Conservation (phyloP, 2,113 vertebrate genomes). For the Lota lota region DNA sequence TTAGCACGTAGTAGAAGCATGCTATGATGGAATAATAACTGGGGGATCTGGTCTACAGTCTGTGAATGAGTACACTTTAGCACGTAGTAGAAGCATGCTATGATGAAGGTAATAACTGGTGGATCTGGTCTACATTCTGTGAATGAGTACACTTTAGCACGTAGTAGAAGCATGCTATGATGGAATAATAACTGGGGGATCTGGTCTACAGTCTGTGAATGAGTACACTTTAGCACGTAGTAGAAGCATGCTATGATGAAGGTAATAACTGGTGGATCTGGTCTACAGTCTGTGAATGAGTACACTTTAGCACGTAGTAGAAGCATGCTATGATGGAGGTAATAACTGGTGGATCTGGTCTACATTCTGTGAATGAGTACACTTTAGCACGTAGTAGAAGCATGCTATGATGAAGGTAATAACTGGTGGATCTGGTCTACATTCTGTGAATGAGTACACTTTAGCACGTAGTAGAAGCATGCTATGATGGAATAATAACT, state of each 20-base stretch:
- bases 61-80: conserved; percentile 88
- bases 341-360: not conserved
- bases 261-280: not conserved
- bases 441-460: conserved; percentile 95
- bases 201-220: conserved; percentile 82
- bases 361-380: conserved; percentile 90
- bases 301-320: too few species aligned
- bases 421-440: conserved; percentile 7
- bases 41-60: conserved; percentile 72
- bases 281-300: conserved; percentile 86
- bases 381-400: not conserved
- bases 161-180: not conserved
- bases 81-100: not conserved
- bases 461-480: not conserved
- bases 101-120: not conserved
- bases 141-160: conserved; percentile 81
- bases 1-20: not conserved
- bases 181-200: not conserved
- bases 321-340: not conserved
- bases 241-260: not conserved
- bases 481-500: not conserved
- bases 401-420: not conserved
- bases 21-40: not conserved
- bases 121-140: conserved; percentile 77
- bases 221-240: conserved; percentile 69